Base-by-base conservation (phyloP, 2,888 invertebrate genomes). In the Cerastoderma edule region DNA sequence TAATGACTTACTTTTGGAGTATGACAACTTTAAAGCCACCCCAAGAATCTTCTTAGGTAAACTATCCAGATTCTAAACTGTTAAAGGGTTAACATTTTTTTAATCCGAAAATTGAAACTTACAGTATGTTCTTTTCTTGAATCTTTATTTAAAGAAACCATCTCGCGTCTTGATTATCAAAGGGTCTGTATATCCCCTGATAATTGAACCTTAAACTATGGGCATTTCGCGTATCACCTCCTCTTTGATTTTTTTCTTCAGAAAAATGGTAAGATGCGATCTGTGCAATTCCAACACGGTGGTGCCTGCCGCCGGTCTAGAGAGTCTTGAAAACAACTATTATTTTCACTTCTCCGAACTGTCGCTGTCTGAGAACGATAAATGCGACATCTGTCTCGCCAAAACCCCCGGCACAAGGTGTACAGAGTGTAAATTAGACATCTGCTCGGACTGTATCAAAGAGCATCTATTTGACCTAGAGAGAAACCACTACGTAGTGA, bases 311-410 rank as follows among this genome's bases (percentile, higher is more conserved):
- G 69, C 69, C 24, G 75, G 77, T 13, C 27, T 77, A 0, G 69
- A 72, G 10, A 69, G 69, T 4, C 71, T 80, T 24, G 77, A 77
- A 19, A 75, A 77, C 24, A 80, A 80, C 50, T 30, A 48, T 16
- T 80, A 77, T 33, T 69, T 77, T 22, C 68, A 74, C 10, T 74
- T 72, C 39, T 75, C 80, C 5, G 69, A 77, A 24, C 50, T 60
- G 10, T 80, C 77, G n/a, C 35, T 77, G 19, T 56, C 76, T 4
- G 80, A 76, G n/a, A 72, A 72, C 22, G 74, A 72, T n/a, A 33
- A 33, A 28, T 80, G 80, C 39, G 64, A 63, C 19, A 28, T 54
- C 16, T 80, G 80, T 30, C 30, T 27, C 13, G 48, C 32, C 8
- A 46, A 56, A 39, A n/a, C 30, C 0, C 72, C 77, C 1, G 50